These are phyloP conservation scores for Mus caroli DNA, from an alignment of 2,797 vertebrate genomes.

Conservation along the genomic window DNA sequence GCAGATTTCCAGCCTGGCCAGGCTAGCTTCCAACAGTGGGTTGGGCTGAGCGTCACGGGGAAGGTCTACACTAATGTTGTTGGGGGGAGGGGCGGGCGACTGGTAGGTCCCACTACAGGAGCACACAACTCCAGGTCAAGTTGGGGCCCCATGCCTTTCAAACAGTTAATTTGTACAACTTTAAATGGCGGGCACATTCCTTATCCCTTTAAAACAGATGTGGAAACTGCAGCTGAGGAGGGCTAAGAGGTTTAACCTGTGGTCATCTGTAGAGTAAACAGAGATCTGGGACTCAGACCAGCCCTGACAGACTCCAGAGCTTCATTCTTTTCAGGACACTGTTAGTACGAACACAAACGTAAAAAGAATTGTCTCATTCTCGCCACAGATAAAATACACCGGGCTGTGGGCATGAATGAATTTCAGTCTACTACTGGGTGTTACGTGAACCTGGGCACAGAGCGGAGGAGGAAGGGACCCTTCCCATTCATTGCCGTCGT, in stretches of 20 bases:
- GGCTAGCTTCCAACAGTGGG: slow-evolving; percentile 32
- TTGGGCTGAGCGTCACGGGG: slow-evolving; percentile 31
- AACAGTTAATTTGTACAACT: slow-evolving; percentile 28
- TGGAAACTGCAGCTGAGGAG: neutral
- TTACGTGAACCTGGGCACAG: slow-evolving; percentile 7
- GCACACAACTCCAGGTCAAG: neutral
- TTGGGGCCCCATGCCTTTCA: neutral
- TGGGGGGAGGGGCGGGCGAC: neutral
- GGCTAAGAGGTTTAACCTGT: neutral
- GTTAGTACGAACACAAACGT: neutral
- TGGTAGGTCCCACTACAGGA: neutral
- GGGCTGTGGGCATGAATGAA: neutral
- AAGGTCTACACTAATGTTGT: slow-evolving; percentile 50
- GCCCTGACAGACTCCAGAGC: neutral
- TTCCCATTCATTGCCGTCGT: neutral
- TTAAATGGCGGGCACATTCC: neutral
- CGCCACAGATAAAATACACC: neutral
- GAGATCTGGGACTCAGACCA: neutral
- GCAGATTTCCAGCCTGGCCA: neutral
- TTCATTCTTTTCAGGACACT: neutral
- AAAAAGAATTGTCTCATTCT: neutral
- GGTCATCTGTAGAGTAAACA: neutral
- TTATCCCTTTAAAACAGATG: slow-evolving; percentile 11
- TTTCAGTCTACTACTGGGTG: too few species aligned
- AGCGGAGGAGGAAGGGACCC: slow-evolving; percentile 7